These are phyloP conservation scores for Ochropacha duplaris DNA, from an alignment of 2,888 invertebrate species.

Conservation along the genomic window DNA sequence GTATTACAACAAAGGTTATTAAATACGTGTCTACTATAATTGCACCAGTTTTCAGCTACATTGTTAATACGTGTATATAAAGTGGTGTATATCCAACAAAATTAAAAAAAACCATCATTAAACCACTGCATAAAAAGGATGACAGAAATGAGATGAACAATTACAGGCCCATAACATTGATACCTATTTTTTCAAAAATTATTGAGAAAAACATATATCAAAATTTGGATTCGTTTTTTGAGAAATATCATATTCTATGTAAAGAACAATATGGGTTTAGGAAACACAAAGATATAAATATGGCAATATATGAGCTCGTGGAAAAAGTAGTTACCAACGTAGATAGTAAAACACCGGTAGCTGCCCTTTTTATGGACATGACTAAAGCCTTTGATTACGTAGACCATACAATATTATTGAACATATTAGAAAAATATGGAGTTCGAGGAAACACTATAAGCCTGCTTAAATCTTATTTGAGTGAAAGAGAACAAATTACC, in stretches of 20 bases:
- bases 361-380: constrained; percentile 18
- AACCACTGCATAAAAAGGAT: constrained; percentile 12
- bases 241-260: background rate
- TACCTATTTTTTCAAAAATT: background rate
- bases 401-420: constrained; percentile 12
- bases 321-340: constrained; percentile 7
- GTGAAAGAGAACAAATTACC: no score
- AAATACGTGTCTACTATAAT: background rate
- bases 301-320: constrained; percentile 7
- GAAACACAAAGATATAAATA: constrained; percentile 3
- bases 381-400: constrained; percentile 22
- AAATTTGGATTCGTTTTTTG: background rate
- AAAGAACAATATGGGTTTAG: constrained; percentile 1
- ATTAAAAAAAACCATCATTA: constrained; percentile 8
- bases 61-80: no score
- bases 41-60: background rate
- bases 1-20: background rate
- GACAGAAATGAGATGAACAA: constrained; percentile 5
- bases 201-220: no score
- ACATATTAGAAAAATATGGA: constrained; percentile 14
- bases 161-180: constrained; percentile 6
- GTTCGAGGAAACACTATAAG: constrained; percentile 12
- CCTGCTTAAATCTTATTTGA: constrained; percentile 13
- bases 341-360: constrained; percentile 10
- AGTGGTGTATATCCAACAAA: constrained; percentile 7